phyloP scores from a whole-genome alignment of 2,113 vertebrate genomes.

The Mugil cephalus region DNA sequence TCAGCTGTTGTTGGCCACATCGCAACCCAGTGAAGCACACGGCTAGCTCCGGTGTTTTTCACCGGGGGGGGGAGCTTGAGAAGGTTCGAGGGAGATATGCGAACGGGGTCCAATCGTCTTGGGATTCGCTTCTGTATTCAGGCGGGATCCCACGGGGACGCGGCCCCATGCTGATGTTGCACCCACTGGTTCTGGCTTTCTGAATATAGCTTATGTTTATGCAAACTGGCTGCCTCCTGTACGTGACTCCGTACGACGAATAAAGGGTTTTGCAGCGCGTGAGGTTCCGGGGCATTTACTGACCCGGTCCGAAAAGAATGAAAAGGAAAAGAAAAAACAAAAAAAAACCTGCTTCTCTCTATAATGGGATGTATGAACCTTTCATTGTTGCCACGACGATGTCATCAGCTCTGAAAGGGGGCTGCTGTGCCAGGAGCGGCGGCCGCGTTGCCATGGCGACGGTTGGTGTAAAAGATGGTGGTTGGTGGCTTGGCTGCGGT shows the following conservation, averaged over 20 bases:
- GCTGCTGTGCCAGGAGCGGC: slow-evolving; percentile 61
- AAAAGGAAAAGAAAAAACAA: neutral
- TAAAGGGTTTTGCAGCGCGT: slow-evolving; percentile 12
- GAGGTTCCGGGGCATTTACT: slow-evolving; percentile 11
- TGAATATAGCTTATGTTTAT: neutral
- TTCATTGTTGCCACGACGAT: slow-evolving; percentile 72
- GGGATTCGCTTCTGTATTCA: neutral
- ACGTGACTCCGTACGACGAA: neutral
- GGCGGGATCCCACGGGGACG: too few relatives aligned
- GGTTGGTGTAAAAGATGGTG: slow-evolving; percentile 58
- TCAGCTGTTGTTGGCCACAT: slow-evolving; percentile 75
- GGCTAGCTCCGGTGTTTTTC: slow-evolving; percentile 42
- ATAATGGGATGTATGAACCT: slow-evolving; percentile 41
- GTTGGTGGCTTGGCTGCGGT: slow-evolving; percentile 45
- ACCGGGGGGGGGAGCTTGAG: too few relatives aligned
- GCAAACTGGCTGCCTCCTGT: neutral
- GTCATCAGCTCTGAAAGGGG: slow-evolving; percentile 62
- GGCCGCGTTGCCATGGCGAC: slow-evolving; percentile 70
- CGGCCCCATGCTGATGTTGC: too few relatives aligned
- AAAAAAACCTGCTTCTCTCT: neutral
- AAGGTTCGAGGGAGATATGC: too few relatives aligned
- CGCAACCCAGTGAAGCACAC: slow-evolving; percentile 32
- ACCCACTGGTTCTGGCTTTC: neutral
- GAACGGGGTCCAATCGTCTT: neutral
- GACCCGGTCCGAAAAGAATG: neutral